Evolutionary conservation across 2,797 vertebrate genomes (phyloP).

Genomic region (Cetoscarus ocellatus): DNA sequence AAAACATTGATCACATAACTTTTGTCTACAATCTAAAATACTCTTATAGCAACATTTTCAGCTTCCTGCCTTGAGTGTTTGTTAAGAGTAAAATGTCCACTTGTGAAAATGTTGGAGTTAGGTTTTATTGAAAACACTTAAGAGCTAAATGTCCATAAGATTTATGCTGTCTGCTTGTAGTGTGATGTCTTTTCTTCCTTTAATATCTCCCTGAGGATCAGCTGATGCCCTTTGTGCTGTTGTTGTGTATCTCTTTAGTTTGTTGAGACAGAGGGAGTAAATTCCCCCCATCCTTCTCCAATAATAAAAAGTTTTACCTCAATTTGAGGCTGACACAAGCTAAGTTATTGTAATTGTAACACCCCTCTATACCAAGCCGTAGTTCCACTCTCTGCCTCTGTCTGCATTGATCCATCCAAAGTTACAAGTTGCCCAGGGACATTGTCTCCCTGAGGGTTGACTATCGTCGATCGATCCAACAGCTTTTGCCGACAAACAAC

Average conservation of each 20-base stretch:
- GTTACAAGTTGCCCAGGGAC: constrained; percentile 43
- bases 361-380: constrained; percentile 36
- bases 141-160: not conserved
- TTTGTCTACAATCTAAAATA: too few species aligned
- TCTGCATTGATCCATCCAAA: constrained; percentile 56
- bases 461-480: constrained; percentile 73
- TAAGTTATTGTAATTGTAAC: constrained; percentile 36
- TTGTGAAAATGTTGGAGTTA: too few species aligned
- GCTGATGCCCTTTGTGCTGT: not conserved
- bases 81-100: too few species aligned
- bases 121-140: not conserved
- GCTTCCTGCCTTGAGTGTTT: too few species aligned
- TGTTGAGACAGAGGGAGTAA: constrained; percentile 12
- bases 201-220: constrained; percentile 13
- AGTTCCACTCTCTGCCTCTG: constrained; percentile 17
- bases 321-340: constrained; percentile 27
- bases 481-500: constrained; percentile 59
- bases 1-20: too few species aligned
- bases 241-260: not conserved
- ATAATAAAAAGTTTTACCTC: constrained; percentile 42
- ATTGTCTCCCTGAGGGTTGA: constrained; percentile 50
- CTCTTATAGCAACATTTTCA: too few species aligned
- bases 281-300: constrained; percentile 22
- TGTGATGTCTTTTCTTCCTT: constrained; percentile 24
- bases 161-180: constrained; percentile 21